A percentile compares a stretch with the other conserved stretches of the same genome.
Evolutionary conservation across 2,113 vertebrate species (phyloP).

Genomic region (Noturus placidus): DNA sequence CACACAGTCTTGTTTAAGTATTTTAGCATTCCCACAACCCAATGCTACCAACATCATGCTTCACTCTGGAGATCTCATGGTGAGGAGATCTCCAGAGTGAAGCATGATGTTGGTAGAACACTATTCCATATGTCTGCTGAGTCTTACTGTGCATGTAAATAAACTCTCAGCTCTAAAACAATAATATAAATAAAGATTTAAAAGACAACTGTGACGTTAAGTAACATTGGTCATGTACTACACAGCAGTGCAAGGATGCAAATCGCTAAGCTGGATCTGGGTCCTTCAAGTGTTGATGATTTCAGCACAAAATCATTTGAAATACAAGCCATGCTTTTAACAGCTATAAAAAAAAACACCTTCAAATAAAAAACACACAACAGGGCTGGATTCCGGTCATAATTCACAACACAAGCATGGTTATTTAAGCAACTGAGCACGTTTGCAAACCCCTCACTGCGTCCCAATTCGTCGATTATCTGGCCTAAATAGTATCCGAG

Average conservation of each 20-base stretch:
- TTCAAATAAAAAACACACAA: not conserved
- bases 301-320: too few relatives aligned
- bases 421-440: not conserved
- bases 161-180: not conserved
- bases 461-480: too few relatives aligned
- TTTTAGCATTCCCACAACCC: not conserved
- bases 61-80: not conserved
- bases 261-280: not conserved
- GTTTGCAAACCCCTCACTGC: not conserved
- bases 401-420: not conserved
- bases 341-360: not conserved
- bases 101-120: too few relatives aligned
- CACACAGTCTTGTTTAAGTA: not conserved
- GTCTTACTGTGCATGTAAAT: not conserved
- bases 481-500: too few relatives aligned
- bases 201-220: not conserved
- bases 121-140: too few relatives aligned
- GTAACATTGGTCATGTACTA: not conserved
- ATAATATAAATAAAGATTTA: not conserved
- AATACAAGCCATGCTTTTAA: too few relatives aligned
- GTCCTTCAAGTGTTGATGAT: too few relatives aligned
- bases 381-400: not conserved
- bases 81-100: too few relatives aligned
- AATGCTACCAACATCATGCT: not conserved
- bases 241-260: not conserved